phyloP scores from a whole-genome alignment of 53 echinoderm and acorn worm species.

The Henricia sp. region DNA sequence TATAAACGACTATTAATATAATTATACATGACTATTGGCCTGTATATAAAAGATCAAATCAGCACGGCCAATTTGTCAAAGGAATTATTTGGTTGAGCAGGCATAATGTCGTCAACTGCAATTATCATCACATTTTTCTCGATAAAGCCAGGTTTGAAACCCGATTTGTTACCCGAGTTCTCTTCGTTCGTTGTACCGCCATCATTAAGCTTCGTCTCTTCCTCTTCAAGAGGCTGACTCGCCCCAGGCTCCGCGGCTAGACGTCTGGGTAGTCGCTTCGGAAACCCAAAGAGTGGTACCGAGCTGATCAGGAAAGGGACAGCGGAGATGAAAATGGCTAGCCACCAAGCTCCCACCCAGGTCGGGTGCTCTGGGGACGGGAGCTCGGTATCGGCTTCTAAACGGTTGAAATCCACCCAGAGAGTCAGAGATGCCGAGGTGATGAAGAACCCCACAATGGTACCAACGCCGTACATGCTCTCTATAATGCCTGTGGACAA shows the following conservation, averaged over 20 bases:
- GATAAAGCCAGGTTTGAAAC: too few species aligned
- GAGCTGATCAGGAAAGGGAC: constrained; percentile 14
- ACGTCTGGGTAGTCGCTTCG: constrained; percentile 51
- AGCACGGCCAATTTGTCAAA: too few species aligned
- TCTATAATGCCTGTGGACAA: constrained; percentile 68
- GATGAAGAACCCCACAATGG: constrained; percentile 68
- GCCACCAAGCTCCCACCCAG: constrained; percentile 54
- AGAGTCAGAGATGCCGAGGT: constrained; percentile 48
- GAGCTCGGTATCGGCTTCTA: constrained; percentile 23
- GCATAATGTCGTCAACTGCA: too few species aligned
- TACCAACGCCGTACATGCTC: constrained; percentile 76
- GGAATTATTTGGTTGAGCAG: too few species aligned
- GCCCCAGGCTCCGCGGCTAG: neutral
- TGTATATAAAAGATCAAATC: too few species aligned
- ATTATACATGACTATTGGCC: too few species aligned
- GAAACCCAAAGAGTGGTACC: constrained; percentile 65
- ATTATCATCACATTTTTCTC: too few species aligned
- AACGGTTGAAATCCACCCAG: constrained; percentile 77
- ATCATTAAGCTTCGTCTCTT: neutral
- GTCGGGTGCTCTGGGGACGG: constrained; percentile 36
- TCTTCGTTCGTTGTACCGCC: too few species aligned
- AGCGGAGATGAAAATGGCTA: constrained; percentile 32
- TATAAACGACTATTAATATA: too few species aligned
- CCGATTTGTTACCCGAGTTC: too few species aligned
- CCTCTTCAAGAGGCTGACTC: neutral